phyloP scores from a whole-genome alignment of 2,888 invertebrate species.

The Platycheirus albimanus region DNA sequence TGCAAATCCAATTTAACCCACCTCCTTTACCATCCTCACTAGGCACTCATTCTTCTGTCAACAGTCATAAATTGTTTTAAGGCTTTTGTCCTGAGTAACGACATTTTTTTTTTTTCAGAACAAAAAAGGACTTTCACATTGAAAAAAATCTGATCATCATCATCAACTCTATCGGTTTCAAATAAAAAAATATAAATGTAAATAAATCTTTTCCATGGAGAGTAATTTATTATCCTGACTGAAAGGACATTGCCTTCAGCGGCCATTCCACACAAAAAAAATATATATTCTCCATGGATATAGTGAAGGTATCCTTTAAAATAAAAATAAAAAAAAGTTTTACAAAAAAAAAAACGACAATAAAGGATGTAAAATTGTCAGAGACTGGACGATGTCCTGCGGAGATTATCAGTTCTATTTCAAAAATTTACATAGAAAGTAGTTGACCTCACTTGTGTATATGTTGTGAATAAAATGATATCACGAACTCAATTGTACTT shows the following conservation, averaged over 20 bases:
- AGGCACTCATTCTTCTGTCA: constrained; percentile 45
- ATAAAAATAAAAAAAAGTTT: constrained; percentile 32
- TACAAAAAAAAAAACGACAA: constrained; percentile 12
- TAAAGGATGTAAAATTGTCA: constrained; percentile 18
- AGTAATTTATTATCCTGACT: constrained; percentile 66
- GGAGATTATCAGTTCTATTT: constrained; percentile 54
- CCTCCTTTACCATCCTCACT: neutral
- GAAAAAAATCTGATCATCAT: constrained; percentile 49
- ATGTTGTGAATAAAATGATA: constrained; percentile 37
- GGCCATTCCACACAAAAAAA: constrained; percentile 10
- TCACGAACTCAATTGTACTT: constrained; percentile 64
- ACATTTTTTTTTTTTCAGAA: neutral
- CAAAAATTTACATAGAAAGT: constrained; percentile 53
- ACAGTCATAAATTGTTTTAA: constrained; percentile 62
- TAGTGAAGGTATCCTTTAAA: constrained; percentile 18
- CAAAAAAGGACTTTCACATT: constrained; percentile 41
- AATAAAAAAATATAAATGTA: constrained; percentile 39
- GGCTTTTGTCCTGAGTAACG: constrained; percentile 22
- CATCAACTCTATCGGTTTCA: neutral
- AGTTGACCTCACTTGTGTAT: constrained; percentile 29
- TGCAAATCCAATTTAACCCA: constrained; percentile 71
- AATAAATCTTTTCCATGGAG: constrained; percentile 67
- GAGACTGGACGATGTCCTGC: constrained; percentile 51
- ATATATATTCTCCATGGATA: constrained; percentile 48
- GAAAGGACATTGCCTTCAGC: constrained; percentile 59